Evolutionary conservation across 64 coral and sea anemone genomes (phyloP).

Genomic region (Stylophora pistillata): DNA sequence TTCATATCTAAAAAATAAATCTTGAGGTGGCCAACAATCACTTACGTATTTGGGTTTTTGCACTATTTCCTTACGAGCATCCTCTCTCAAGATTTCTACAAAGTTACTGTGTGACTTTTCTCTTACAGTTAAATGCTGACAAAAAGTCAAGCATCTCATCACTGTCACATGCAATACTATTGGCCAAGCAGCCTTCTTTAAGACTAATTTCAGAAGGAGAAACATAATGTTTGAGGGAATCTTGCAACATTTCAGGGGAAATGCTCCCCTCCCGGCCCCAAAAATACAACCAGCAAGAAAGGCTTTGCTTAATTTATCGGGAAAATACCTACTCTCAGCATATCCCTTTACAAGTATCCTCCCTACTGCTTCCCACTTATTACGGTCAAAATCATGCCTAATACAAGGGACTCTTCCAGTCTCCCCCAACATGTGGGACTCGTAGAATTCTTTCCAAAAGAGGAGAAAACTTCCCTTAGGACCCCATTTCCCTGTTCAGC

Average conservation of each 20-base stretch:
- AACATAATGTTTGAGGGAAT: constrained; percentile 22
- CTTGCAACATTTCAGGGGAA: constrained; percentile 4
- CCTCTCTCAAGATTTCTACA: not conserved
- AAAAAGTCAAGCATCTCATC: constrained; percentile 5
- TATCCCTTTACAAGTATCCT: not conserved
- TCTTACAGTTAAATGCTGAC: constrained; percentile 11
- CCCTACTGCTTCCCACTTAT: not conserved
- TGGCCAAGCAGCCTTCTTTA: constrained; percentile 7
- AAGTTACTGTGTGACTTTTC: not conserved
- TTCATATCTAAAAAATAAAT: not conserved
- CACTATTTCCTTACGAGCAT: constrained; percentile 18
- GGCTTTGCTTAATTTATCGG: not conserved
- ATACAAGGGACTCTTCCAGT: not conserved
- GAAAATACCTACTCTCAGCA: not conserved
- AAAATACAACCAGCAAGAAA: constrained; percentile 25
- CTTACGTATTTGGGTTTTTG: constrained; percentile 8
- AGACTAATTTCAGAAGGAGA: not conserved
- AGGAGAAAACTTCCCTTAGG: constrained; percentile 5
- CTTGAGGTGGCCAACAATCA: constrained; percentile 6
- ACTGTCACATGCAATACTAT: not conserved
- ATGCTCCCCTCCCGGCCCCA: not conserved
- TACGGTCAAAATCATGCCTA: not conserved
- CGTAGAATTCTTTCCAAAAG: constrained; percentile 6
- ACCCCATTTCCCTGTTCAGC: not conserved
- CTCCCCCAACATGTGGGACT: constrained; percentile 5